Base-by-base conservation (phyloP, 2,888 invertebrate genomes). In the Chesias legatella region DNA sequence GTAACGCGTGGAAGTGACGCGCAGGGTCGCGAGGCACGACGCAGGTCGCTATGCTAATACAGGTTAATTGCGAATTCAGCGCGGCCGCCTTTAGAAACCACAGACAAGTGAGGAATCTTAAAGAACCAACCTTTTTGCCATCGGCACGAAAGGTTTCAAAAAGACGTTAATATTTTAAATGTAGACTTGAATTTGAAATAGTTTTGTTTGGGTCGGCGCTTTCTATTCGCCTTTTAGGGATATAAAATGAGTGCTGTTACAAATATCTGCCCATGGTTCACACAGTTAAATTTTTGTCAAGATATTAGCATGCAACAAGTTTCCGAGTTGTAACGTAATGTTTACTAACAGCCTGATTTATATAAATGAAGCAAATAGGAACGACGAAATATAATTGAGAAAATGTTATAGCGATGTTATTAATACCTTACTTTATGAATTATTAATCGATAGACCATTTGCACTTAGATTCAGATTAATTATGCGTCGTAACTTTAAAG, bases 1-100 rank as follows among this genome's bases (percentile, higher is more conserved):
- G 34, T 38, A 27, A 41, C 41, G 34, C 29, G 39, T 42, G 33
- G 25, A 43, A 52, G 51, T 56, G 45, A 50, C 43, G 13, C 13
- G 13, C 40, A 53, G 51, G 59, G 62, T 60, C 63, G 55, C 39
- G 38, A 38, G 56, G 60, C 54, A 53, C 58, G 51, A 51, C 55
- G 53, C 31, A 38, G 69, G 63, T 75, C 73, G 71, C 66, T 73
- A 80, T 80, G 73, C 71, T 73, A 79, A 80, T 78, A 67, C 72
- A 56, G 73, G 75, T 78, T 80, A 79, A 80, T 82, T 80, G 79
- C 73, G 68, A 70, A 83, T 81, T 81, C 80, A 77, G 67, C 71
- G 71, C 71, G 22, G n/a, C 63, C 56, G 61, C 63, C 67, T 68
- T 67, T 76, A 77, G 74, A 78, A 78, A 79, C 73, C 73, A 46